Evolutionary conservation across 2,797 vertebrate species (phyloP).

Genomic region (Chelonia mydas): DNA sequence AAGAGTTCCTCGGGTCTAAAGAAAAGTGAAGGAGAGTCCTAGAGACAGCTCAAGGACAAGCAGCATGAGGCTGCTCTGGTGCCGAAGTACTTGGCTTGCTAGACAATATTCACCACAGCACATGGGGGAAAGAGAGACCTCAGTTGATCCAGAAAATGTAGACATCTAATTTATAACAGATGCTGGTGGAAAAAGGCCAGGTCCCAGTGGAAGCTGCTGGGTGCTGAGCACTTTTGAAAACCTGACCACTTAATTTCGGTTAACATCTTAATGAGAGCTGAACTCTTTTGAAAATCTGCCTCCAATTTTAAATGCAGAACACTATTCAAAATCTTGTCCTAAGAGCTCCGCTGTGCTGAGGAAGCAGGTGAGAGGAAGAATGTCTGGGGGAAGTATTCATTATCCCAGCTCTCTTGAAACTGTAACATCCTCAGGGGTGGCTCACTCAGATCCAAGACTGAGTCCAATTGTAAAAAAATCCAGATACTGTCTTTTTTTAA

Average conservation of each 20-base stretch:
- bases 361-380: not conserved
- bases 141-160: not conserved
- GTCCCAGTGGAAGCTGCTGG: not conserved
- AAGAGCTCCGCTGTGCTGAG: not conserved
- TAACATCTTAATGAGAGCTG: not conserved
- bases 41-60: not conserved
- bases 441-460: not conserved
- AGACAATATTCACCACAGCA: not conserved
- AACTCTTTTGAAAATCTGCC: not conserved
- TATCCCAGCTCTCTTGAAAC: not conserved
- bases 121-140: not conserved
- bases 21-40: not conserved
- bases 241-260: not conserved
- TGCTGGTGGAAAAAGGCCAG: not conserved
- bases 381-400: not conserved
- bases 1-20: not conserved
- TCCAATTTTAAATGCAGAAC: not conserved
- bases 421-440: not conserved
- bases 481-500: not conserved
- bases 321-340: not conserved
- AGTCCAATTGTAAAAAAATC: not conserved
- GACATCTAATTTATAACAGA: not conserved
- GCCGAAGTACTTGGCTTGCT: not conserved
- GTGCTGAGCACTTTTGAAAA: not conserved
- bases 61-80: not conserved